Evolutionary conservation across 1,140 invertebrate genomes (phyloP).

Genomic region (Hetaerina americana): DNA sequence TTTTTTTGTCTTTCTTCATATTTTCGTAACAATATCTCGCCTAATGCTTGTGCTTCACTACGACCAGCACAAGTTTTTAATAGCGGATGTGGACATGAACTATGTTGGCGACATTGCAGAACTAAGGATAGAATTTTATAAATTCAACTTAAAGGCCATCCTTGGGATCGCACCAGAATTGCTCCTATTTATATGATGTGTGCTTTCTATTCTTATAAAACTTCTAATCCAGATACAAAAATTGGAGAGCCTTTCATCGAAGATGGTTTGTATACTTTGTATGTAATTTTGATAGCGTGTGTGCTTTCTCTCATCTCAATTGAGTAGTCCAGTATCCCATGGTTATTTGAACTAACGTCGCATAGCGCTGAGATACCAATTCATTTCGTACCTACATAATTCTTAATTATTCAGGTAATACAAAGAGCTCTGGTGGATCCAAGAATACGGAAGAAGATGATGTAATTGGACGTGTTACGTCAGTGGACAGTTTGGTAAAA

Average conservation of each 20-base stretch:
- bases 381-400: too few relatives aligned
- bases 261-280: constrained; percentile 29
- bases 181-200: constrained; percentile 68
- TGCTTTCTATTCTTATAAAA: constrained; percentile 55
- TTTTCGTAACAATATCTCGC: too few relatives aligned
- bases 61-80: constrained; percentile 49
- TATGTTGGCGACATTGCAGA: constrained; percentile 54
- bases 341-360: too few relatives aligned
- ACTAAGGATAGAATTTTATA: constrained; percentile 53
- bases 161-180: constrained; percentile 66
- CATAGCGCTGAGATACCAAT: too few relatives aligned
- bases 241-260: constrained; percentile 33
- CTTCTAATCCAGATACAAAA: constrained; percentile 43
- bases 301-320: too few relatives aligned
- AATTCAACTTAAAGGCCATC: constrained; percentile 38
- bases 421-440: too few relatives aligned
- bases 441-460: neutral
- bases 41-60: too few relatives aligned
- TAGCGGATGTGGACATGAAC: constrained; percentile 70
- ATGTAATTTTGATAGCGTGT: too few relatives aligned
- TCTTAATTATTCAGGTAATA: too few relatives aligned
- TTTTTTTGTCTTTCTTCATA: too few relatives aligned
- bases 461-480: neutral
- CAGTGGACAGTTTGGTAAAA: constrained; percentile 44
- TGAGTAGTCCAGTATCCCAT: too few relatives aligned